phyloP scores from a whole-genome alignment of 2,797 vertebrate genomes.

The Brotogeris chrysoptera region DNA sequence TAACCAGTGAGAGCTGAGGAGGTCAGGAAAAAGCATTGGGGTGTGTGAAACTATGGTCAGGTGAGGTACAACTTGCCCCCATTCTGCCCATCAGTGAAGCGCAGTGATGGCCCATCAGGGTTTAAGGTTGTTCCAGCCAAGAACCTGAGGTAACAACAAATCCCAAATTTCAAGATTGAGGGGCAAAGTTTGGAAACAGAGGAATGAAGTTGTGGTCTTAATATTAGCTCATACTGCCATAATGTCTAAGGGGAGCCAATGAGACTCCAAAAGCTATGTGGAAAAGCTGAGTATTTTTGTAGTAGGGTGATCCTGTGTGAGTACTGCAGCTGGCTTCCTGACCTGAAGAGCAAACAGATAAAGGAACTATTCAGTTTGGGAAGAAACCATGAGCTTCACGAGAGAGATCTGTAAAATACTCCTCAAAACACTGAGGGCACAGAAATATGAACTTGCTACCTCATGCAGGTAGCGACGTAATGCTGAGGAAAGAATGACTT shows the following conservation, averaged over 20 bases:
- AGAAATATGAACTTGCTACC: background rate
- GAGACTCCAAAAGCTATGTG: background rate
- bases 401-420: background rate
- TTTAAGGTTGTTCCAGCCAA: background rate
- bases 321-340: background rate
- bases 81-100: background rate
- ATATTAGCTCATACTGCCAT: background rate
- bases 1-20: background rate
- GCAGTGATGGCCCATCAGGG: background rate
- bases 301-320: background rate
- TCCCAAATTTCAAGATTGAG: background rate
- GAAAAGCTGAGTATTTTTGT: background rate
- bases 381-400: background rate
- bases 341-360: background rate
- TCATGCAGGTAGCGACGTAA: background rate
- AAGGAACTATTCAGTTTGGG: background rate
- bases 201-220: background rate
- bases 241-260: background rate
- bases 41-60: background rate
- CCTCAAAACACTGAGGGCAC: background rate
- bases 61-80: background rate
- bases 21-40: background rate
- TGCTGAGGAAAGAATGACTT: rapidly evolving
- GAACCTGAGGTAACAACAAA: background rate
- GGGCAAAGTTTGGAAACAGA: background rate